phyloP scores from a whole-genome alignment of 1,140 invertebrate genomes.

The Andrena cerasifolii region DNA sequence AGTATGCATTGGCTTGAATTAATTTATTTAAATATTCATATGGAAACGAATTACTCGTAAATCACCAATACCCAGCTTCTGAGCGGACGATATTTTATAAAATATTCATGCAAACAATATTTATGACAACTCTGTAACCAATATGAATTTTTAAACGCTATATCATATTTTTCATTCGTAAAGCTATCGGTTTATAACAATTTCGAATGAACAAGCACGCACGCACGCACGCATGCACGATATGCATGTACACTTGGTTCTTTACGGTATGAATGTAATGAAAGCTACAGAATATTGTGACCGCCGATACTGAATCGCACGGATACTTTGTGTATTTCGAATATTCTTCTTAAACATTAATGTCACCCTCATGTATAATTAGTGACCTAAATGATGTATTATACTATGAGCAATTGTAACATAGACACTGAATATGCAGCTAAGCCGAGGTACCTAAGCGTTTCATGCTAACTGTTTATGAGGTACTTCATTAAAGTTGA shows the following conservation, averaged over 20 bases:
- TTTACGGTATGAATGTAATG: slow-evolving; percentile 16
- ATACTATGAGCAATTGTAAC: slow-evolving; percentile 38
- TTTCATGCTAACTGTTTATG: slow-evolving; percentile 44
- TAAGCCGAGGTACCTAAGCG: slow-evolving; percentile 50
- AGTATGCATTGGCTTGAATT: not conserved
- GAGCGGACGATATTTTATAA: not conserved
- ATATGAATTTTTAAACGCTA: not conserved
- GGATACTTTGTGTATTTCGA: not conserved
- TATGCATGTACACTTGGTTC: slow-evolving; percentile 31
- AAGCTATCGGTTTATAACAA: slow-evolving; percentile 1
- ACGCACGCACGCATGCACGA: slow-evolving; percentile 38
- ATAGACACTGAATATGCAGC: slow-evolving; percentile 47
- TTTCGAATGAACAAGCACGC: slow-evolving; percentile 28
- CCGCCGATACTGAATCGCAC: not conserved
- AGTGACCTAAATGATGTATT: slow-evolving; percentile 20
- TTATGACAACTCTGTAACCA: slow-evolving; percentile 35
- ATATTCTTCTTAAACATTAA: not conserved
- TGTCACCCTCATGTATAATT: not conserved
- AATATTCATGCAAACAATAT: slow-evolving; percentile 51
- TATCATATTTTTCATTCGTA: not conserved
- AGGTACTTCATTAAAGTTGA: slow-evolving; percentile 48
- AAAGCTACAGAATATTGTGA: slow-evolving; percentile 13
- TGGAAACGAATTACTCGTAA: too few species aligned
- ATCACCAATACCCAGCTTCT: too few species aligned
- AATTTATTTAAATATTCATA: too few species aligned